A percentile compares a stretch with the other conserved stretches of the same genome.
Conservation (phyloP, 2,797 vertebrate genomes). For the Spinus pinus region DNA sequence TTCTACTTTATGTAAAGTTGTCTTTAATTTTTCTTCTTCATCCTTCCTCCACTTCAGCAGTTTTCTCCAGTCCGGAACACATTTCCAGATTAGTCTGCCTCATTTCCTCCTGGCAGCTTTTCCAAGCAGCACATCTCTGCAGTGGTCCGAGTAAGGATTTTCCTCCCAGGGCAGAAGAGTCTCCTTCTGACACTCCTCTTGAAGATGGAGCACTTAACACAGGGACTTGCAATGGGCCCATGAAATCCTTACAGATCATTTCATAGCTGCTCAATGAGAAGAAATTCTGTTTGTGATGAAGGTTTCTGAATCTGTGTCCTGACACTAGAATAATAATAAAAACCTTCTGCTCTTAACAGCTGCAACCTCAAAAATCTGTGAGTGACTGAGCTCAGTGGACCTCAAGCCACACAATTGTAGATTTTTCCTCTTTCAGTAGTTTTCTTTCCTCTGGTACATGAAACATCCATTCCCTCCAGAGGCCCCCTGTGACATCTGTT, state of each 20-base stretch:
- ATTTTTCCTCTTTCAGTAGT: background rate
- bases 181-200: background rate
- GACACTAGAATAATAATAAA: background rate
- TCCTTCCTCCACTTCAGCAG: background rate
- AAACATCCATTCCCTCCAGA: constrained; percentile 50
- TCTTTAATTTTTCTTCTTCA: background rate
- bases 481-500: constrained; percentile 55
- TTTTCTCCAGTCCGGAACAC: background rate
- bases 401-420: constrained; percentile 2
- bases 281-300: background rate
- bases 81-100: background rate
- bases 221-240: background rate
- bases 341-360: background rate
- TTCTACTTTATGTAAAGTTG: background rate
- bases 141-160: accelerated
- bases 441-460: background rate
- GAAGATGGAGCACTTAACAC: background rate
- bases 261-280: background rate
- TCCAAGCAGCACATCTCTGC: background rate
- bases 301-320: background rate
- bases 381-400: constrained; percentile 13
- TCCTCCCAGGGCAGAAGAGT: background rate
- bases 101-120: background rate
- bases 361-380: background rate
- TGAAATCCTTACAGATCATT: background rate